Conservation (phyloP, 2,888 invertebrate species). For the Erynnis tages region DNA sequence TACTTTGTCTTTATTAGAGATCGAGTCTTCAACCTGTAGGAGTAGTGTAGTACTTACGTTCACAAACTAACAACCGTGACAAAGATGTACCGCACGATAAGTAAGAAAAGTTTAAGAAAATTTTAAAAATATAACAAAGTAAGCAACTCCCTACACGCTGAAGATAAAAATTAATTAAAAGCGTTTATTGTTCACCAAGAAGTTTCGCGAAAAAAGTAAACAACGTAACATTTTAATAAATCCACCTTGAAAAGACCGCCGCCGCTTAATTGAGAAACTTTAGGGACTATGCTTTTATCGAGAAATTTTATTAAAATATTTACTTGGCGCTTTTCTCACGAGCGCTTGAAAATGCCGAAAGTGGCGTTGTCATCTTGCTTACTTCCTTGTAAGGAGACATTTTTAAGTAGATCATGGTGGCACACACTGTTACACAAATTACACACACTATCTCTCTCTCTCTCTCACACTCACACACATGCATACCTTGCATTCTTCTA, state of each 20-base stretch:
- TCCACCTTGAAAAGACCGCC: conserved; percentile 32
- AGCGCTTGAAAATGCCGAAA: not conserved
- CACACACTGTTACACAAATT: too few relatives aligned
- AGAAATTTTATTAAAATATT: conserved; percentile 27
- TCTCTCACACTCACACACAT: too few relatives aligned
- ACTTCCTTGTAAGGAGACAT: too few relatives aligned
- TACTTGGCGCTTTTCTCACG: conserved; percentile 12
- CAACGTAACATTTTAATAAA: conserved; percentile 34
- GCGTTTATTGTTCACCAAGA: conserved; percentile 6
- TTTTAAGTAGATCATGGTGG: too few relatives aligned
- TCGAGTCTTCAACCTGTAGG: too few relatives aligned
- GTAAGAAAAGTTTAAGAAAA: too few relatives aligned
- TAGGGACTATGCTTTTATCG: conserved; percentile 30
- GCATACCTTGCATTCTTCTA: too few relatives aligned
- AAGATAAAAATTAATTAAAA: conserved; percentile 22
- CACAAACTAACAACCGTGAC: too few relatives aligned
- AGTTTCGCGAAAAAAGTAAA: conserved; percentile 16
- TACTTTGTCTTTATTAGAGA: too few relatives aligned
- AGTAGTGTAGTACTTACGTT: too few relatives aligned
- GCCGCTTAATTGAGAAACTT: conserved; percentile 36
- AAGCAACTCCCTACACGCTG: conserved; percentile 6
- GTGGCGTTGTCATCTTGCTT: not conserved
- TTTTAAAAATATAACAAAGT: not conserved
- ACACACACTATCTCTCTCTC: too few relatives aligned
- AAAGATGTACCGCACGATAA: too few relatives aligned